Evolutionary conservation across 2,888 invertebrate species (phyloP).

Genomic region (Cataglyphis cursor): DNA sequence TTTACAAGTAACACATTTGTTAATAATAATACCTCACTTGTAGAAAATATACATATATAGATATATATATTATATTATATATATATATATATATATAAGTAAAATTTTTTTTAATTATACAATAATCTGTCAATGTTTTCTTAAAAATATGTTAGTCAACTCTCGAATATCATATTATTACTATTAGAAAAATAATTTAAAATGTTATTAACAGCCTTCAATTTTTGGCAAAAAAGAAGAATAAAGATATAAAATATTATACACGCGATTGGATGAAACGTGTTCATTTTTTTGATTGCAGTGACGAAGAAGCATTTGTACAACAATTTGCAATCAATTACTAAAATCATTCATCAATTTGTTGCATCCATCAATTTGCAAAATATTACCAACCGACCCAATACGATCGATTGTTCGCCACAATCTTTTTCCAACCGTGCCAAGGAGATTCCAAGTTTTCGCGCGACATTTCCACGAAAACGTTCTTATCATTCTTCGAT

Average conservation of each 20-base stretch:
- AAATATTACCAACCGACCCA: constrained; percentile 82
- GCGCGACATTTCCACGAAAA: not conserved
- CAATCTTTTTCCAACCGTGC: constrained; percentile 83
- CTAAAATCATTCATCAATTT: too few species aligned
- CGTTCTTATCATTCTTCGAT: constrained; percentile 15
- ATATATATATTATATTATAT: not conserved
- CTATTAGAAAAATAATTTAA: constrained; percentile 72
- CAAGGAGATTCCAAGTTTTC: constrained; percentile 81
- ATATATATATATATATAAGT: constrained; percentile 20
- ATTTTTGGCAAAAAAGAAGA: constrained; percentile 66
- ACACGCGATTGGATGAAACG: constrained; percentile 38
- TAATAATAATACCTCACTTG: constrained; percentile 50
- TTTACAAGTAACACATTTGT: constrained; percentile 54
- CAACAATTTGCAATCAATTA: constrained; percentile 40
- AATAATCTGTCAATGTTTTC: constrained; percentile 40
- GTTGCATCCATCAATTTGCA: not conserved
- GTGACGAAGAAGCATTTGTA: constrained; percentile 23
- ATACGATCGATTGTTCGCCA: constrained; percentile 75
- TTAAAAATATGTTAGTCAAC: constrained; percentile 52
- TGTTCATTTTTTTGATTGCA: constrained; percentile 34
- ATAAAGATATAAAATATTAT: constrained; percentile 52
- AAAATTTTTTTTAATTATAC: constrained; percentile 24
- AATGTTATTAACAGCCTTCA: constrained; percentile 72
- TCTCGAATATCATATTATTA: constrained; percentile 38
- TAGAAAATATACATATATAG: constrained; percentile 33